Base-by-base conservation (phyloP, 2,797 vertebrate genomes). In the Brotula barbata region DNA sequence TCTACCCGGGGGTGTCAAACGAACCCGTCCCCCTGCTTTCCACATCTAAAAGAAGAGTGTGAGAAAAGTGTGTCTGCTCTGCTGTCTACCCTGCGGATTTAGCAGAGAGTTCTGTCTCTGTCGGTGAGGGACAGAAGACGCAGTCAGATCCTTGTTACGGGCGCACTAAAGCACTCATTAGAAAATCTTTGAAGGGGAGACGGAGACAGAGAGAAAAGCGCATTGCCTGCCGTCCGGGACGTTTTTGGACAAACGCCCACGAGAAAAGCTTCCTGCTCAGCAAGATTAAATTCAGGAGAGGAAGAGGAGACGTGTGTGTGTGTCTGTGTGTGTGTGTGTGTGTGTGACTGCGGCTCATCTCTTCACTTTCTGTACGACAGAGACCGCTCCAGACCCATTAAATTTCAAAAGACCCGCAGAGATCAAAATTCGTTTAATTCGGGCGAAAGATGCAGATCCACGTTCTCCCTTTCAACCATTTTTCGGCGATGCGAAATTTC, bases 1-100 rank as follows among this genome's bases (percentile, higher is more conserved):
- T 70, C 68, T 34, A 36, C 49, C 49, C 0, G 16, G 5, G 45
- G 63, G 25, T 4, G 25, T 33, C 2, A 10, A 11, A 33, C 11
- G 31, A 33, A 33, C 31, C 11, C 25, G 8, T 28, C 25, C 16
- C 41, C 34, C 55, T 34, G 41, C 36, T 17, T 40, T 62, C 19
- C 31, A 51, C 58, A 49, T 55, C 17, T 60, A 47, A 52, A 44
- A 63, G 37, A 64, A 19, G 44, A 36, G 20, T 14, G 51, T 15
- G 66, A 68, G 52, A 13, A 23, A 43, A 60, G 64, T 16, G 54
- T 1, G 21, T 58, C 60, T 55, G 50, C 53, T 64, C 53, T 20
- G 46, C 37, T 61, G 60, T 57, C 69, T 61, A 20, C 56, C 84
- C 83, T 5, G 36, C 67, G 64, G 80, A 70, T 66, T 52, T 57